These are phyloP conservation scores for Mya arenaria DNA, from an alignment of 1,140 invertebrate genomes.

Conservation along the genomic window DNA sequence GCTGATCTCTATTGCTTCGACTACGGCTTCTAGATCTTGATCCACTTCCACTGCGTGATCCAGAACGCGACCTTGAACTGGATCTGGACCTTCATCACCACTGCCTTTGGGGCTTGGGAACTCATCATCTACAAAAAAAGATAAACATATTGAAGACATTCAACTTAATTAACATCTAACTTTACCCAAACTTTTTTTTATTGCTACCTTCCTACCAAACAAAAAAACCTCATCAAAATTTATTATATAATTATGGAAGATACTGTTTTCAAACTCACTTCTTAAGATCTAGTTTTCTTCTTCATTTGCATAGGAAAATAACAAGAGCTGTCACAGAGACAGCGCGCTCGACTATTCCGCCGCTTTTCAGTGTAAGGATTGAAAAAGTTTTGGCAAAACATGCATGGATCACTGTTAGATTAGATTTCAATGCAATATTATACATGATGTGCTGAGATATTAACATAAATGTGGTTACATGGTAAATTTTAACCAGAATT, in stretches of 20 bases:
- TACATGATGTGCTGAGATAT: no score
- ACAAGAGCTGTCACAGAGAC: no score
- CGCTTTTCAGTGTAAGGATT: no score
- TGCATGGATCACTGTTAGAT: no score
- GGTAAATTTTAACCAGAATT: no score
- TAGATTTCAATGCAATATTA: no score
- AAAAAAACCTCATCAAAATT: background rate
- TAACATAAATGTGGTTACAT: no score
- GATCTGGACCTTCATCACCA: conserved; percentile 38
- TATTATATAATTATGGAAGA: background rate
- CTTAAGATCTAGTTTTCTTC: no score
- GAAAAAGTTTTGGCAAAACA: no score
- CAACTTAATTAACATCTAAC: background rate
- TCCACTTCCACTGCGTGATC: conserved; percentile 56
- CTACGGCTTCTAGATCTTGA: conserved; percentile 41
- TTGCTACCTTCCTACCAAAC: background rate
- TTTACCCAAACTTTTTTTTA: background rate
- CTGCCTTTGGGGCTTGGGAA: conserved; percentile 53
- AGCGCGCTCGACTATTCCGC: no score
- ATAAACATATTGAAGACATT: background rate
- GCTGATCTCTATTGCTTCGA: conserved; percentile 40
- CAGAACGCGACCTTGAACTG: conserved; percentile 18
- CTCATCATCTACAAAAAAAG: conserved; percentile 49
- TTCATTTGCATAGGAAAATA: no score
- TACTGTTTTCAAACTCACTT: no score